These are phyloP conservation scores for Silurus meridionalis DNA, from an alignment of 2,113 vertebrate genomes.

Conservation along the genomic window DNA sequence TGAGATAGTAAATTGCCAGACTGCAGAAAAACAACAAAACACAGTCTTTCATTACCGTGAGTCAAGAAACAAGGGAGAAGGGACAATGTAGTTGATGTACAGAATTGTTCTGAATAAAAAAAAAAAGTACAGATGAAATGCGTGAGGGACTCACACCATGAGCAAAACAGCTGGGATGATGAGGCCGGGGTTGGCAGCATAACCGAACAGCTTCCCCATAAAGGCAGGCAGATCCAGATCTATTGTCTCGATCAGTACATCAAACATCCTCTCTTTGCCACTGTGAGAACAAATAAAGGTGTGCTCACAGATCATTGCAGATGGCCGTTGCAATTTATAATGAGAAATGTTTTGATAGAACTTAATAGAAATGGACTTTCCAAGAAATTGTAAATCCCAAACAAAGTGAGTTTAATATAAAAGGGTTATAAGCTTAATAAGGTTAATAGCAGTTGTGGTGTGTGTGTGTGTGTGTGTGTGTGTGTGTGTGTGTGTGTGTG, in stretches of 20 bases:
- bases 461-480: background rate
- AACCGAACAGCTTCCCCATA: slow-evolving; percentile 90
- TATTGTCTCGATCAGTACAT: slow-evolving; percentile 93
- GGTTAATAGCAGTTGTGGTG: background rate
- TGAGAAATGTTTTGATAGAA: background rate
- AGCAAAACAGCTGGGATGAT: slow-evolving; percentile 95
- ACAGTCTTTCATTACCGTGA: background rate
- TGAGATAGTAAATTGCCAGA: slow-evolving; percentile 95
- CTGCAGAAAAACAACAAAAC: slow-evolving; percentile 65
- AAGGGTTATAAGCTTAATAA: background rate
- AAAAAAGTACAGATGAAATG: background rate
- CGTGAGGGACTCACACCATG: slow-evolving; percentile 88
- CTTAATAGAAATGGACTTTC: background rate
- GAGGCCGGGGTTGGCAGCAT: slow-evolving; percentile 91
- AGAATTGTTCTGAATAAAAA: too few relatives aligned
- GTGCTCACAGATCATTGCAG: background rate
- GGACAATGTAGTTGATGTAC: background rate
- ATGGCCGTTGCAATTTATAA: background rate
- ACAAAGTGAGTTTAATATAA: background rate
- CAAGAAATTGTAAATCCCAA: background rate
- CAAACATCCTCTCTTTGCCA: slow-evolving; percentile 91
- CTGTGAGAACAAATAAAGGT: slow-evolving; percentile 64
- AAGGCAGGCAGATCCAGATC: slow-evolving; percentile 89
- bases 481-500: background rate
- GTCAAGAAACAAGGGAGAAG: too few relatives aligned